Conservation (phyloP, 2,797 vertebrate genomes). For the Cirrhinus molitorella region DNA sequence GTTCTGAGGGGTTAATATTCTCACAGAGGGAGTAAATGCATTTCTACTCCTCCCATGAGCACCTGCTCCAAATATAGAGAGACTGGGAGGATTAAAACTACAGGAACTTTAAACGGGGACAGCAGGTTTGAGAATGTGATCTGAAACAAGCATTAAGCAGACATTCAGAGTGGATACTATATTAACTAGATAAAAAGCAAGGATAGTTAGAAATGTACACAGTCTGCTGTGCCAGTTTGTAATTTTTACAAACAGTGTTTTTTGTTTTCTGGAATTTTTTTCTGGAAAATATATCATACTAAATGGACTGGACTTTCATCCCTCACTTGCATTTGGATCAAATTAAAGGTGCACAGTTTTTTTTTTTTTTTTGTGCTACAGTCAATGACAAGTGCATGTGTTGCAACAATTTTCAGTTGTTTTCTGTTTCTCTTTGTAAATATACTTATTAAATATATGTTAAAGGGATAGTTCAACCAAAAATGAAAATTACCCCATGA, state of each 20-base stretch:
- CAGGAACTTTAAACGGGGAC: not conserved
- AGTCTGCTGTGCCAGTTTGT: not conserved
- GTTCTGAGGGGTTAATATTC: constrained; percentile 36
- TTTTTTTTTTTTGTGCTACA: no score
- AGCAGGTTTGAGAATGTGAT: not conserved
- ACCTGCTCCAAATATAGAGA: constrained; percentile 5
- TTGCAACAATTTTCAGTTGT: not conserved
- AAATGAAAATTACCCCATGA: no score
- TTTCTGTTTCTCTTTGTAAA: no score
- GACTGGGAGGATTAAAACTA: not conserved
- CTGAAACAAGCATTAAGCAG: not conserved
- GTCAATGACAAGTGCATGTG: not conserved
- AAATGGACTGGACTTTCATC: not conserved
- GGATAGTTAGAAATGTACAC: not conserved
- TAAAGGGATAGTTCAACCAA: no score
- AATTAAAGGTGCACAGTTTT: not conserved
- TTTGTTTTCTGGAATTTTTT: not conserved
- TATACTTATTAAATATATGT: no score
- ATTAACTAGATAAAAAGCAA: not conserved
- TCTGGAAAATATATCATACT: not conserved
- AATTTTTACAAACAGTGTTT: not conserved
- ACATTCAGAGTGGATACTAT: not conserved
- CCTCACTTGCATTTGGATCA: not conserved
- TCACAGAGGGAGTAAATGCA: constrained; percentile 12
- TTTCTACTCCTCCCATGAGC: not conserved